Conservation (phyloP, 1,140 invertebrate genomes). For the Bactericera cockerelli region DNA sequence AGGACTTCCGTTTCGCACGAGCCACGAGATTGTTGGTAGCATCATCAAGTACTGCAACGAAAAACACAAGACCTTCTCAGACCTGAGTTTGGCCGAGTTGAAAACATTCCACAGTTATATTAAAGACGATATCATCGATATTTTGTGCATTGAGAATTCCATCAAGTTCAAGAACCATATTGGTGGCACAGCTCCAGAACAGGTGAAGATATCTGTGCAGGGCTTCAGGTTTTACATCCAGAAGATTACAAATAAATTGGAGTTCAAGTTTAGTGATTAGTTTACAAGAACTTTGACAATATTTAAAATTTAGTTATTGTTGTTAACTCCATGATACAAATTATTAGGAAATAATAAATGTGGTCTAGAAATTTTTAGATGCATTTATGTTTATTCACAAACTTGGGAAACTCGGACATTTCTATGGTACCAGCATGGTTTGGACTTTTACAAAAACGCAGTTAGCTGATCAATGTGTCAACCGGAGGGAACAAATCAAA, state of each 20-base stretch:
- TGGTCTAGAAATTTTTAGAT: too few relatives aligned
- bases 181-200: background rate
- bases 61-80: background rate
- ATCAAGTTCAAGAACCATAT: conserved; percentile 7
- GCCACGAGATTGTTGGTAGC: conserved; percentile 52
- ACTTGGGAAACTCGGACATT: too few relatives aligned
- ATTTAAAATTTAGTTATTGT: too few relatives aligned
- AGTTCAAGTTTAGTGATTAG: conserved; percentile 2
- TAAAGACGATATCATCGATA: background rate
- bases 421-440: too few relatives aligned
- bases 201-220: background rate
- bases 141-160: conserved; percentile 8
- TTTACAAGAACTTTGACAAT: too few relatives aligned
- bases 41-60: conserved; percentile 3
- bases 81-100: background rate
- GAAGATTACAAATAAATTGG: conserved; percentile 5
- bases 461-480: too few relatives aligned
- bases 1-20: conserved; percentile 59
- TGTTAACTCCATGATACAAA: too few relatives aligned
- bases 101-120: conserved; percentile 6
- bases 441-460: too few relatives aligned
- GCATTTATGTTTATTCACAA: too few relatives aligned
- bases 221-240: background rate
- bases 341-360: too few relatives aligned
- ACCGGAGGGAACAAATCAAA: too few relatives aligned